Conservation (phyloP, 2,113 vertebrate species). For the Lampris incognitus region DNA sequence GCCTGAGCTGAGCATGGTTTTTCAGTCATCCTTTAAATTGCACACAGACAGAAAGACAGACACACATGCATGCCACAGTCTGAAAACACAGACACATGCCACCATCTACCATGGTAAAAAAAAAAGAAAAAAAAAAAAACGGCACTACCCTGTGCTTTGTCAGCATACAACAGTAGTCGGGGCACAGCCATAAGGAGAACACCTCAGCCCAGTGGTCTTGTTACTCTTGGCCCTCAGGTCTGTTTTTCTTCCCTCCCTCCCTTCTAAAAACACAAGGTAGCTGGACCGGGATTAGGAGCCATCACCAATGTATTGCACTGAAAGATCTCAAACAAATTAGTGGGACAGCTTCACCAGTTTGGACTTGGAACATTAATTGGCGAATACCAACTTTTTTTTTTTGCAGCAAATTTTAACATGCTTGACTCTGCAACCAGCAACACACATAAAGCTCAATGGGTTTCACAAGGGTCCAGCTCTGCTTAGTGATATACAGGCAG, state of each 20-base stretch:
- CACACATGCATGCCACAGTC: not conserved
- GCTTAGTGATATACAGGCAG: conserved; percentile 44
- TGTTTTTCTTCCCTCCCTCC: conserved; percentile 54
- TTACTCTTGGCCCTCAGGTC: conserved; percentile 67
- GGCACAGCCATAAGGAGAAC: conserved; percentile 45
- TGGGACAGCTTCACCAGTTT: conserved; percentile 40
- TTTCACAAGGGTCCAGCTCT: conserved; percentile 21
- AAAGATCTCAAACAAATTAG: conserved; percentile 56
- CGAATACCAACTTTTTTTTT: conserved; percentile 30
- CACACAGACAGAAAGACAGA: conserved; percentile 56
- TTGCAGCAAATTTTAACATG: conserved; percentile 39
- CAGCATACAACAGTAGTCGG: conserved; percentile 47
- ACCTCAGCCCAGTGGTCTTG: conserved; percentile 59
- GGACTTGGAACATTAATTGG: conserved; percentile 36
- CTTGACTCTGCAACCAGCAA: conserved; percentile 22
- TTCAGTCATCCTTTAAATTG: conserved; percentile 44
- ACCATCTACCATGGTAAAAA: too few relatives aligned
- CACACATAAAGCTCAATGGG: conserved; percentile 58
- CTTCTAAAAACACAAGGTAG: conserved; percentile 66
- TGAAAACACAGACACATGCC: not conserved
- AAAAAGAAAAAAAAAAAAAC: not conserved
- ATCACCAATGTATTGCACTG: conserved; percentile 58
- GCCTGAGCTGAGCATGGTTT: conserved; percentile 38
- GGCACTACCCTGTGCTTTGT: conserved; percentile 39
- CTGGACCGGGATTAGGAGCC: conserved; percentile 47